A percentile compares a stretch with the other conserved stretches of the same genome.
These are phyloP conservation scores for Bungarus multicinctus DNA, from an alignment of 2,113 vertebrate species.

Conservation along the genomic window DNA sequence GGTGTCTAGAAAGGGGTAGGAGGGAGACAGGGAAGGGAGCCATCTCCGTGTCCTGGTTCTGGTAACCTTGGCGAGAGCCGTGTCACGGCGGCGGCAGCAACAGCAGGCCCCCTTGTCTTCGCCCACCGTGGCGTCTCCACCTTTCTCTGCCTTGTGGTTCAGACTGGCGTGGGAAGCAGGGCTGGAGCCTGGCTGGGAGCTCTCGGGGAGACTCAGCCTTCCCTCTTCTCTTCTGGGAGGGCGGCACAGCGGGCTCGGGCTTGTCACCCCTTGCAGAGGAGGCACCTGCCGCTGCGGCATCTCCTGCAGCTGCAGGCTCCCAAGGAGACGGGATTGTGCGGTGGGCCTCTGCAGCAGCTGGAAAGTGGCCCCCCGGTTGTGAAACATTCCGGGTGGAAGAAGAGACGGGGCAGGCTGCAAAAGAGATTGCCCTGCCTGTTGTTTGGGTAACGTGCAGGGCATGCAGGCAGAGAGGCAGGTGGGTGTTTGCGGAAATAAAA, in stretches of 20 bases:
- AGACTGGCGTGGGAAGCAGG: neutral
- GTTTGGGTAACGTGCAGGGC: slow-evolving; percentile 70
- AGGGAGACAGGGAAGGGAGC: too few relatives aligned
- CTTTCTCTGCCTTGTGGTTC: neutral
- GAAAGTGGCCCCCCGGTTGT: slow-evolving; percentile 51
- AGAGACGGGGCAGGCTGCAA: slow-evolving; percentile 56
- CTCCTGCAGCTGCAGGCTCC: neutral
- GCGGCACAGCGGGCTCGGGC: rapidly evolving
- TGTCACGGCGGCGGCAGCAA: too few relatives aligned
- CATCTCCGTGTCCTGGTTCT: neutral
- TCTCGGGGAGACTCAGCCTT: neutral
- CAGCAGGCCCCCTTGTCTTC: neutral
- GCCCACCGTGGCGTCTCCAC: neutral
- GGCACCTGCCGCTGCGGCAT: neutral
- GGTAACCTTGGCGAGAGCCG: neutral
- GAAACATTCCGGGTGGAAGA: slow-evolving; percentile 59
- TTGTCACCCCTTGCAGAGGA: rapidly evolving
- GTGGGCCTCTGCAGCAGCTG: slow-evolving; percentile 35
- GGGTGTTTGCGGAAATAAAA: slow-evolving; percentile 55
- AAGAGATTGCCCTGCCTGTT: slow-evolving; percentile 69
- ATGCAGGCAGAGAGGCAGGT: slow-evolving; percentile 59
- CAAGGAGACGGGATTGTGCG: neutral
- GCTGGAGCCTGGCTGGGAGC: neutral
- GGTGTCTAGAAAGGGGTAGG: neutral
- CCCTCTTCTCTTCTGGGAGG: neutral